Conservation (phyloP, 2,888 invertebrate species). For the Lepidonotus clava region DNA sequence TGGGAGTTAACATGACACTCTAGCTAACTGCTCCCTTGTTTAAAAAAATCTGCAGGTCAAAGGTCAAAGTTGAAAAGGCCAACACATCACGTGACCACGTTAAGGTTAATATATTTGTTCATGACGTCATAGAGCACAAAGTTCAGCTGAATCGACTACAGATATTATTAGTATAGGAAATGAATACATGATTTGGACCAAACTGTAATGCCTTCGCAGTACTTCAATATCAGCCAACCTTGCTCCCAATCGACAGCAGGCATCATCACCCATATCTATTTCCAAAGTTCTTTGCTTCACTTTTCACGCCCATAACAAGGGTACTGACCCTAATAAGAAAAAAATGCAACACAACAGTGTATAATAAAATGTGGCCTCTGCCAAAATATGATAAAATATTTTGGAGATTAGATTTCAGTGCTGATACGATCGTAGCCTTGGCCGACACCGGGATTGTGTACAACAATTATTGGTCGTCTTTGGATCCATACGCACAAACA, state of each 20-base stretch:
- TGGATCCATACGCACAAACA: not conserved
- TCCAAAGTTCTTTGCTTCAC: not conserved
- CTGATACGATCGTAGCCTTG: too few species aligned
- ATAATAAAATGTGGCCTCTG: too few species aligned
- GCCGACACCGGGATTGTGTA: not conserved
- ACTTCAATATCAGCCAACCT: too few species aligned
- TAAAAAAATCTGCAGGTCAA: constrained; percentile 52
- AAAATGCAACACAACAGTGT: too few species aligned
- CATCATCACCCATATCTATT: not conserved
- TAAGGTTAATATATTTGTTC: not conserved
- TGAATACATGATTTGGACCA: not conserved
- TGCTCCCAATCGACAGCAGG: not conserved
- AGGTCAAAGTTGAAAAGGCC: constrained; percentile 37
- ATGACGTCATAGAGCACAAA: constrained; percentile 28
- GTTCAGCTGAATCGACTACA: constrained; percentile 24
- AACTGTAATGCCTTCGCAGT: not conserved
- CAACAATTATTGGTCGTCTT: not conserved
- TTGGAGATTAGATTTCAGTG: too few species aligned
- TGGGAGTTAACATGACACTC: not conserved
- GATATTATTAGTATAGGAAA: not conserved
- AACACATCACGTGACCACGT: constrained; percentile 44
- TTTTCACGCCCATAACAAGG: too few species aligned
- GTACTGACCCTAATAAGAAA: too few species aligned
- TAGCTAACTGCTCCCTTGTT: constrained; percentile 38
- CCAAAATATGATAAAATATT: too few species aligned